Conservation (phyloP, 2,113 vertebrate species). For the Syngnathus floridae region DNA sequence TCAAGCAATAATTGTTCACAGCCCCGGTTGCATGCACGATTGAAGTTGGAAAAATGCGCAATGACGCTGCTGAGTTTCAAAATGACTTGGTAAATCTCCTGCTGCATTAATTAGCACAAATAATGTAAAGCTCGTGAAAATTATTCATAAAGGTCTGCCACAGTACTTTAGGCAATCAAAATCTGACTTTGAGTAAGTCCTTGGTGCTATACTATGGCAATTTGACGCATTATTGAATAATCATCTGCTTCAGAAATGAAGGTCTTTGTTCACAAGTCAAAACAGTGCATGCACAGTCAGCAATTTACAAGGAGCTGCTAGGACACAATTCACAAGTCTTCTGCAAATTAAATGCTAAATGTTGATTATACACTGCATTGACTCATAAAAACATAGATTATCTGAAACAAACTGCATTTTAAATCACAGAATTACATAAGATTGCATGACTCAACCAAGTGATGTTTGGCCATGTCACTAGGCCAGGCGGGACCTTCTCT, state of each 20-base stretch:
- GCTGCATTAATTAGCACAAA: not conserved
- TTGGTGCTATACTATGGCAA: too few species aligned
- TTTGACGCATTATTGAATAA: too few species aligned
- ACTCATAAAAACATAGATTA: constrained; percentile 7
- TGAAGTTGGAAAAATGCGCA: not conserved
- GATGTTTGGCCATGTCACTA: constrained; percentile 14
- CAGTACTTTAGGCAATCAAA: too few species aligned
- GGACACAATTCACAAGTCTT: too few species aligned
- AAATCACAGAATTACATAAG: constrained; percentile 18
- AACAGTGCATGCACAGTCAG: too few species aligned
- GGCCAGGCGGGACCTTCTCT: constrained; percentile 21
- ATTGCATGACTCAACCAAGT: constrained; percentile 8
- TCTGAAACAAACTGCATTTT: constrained; percentile 18
- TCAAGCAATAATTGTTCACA: not conserved
- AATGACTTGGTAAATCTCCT: not conserved
- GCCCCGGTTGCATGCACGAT: not conserved
- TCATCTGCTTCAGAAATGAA: too few species aligned
- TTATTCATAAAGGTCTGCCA: not conserved
- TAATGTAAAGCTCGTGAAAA: not conserved
- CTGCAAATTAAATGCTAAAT: not conserved
- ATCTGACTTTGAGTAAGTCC: too few species aligned
- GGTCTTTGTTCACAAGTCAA: too few species aligned
- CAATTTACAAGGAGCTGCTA: too few species aligned
- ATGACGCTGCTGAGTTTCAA: not conserved
- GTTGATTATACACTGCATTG: not conserved